Percentiles rank a stretch among this genome's conserved stretches.
Evolutionary conservation across 2,888 invertebrate genomes (phyloP).

Genomic region (Heliconius sara): DNA sequence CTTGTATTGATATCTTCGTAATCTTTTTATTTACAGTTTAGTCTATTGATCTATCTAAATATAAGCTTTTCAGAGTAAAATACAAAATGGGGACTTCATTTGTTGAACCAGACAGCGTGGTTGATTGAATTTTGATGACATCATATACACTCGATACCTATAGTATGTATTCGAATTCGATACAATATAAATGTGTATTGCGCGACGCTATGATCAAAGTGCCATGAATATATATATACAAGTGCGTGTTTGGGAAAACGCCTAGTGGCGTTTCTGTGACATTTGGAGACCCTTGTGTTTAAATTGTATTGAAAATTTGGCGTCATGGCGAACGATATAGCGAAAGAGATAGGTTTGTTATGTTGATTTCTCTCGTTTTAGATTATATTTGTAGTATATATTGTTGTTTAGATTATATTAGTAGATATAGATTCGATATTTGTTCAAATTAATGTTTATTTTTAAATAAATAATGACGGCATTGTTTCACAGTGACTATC

Average conservation of each 20-base stretch:
- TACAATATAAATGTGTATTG: constrained; percentile 11
- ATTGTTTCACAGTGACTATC: neutral
- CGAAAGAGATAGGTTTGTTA: neutral
- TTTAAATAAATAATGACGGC: neutral
- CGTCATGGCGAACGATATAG: neutral
- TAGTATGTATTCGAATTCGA: neutral
- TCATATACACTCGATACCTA: constrained; percentile 8
- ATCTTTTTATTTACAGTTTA: neutral
- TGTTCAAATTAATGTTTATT: neutral
- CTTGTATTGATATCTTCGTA: neutral
- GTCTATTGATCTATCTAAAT: neutral
- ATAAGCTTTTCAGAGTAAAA: neutral
- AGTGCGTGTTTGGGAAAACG: neutral
- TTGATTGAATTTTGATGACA: constrained; percentile 27
- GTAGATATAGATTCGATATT: neutral
- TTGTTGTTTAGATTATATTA: neutral
- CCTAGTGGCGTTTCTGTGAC: neutral
- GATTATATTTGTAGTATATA: neutral
- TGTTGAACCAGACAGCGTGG: neutral
- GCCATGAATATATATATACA: constrained; percentile 12
- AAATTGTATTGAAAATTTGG: constrained; percentile 4
- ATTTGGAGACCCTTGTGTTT: neutral
- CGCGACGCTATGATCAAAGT: constrained; percentile 5
- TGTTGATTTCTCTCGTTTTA: neutral
- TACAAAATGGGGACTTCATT: neutral